phyloP scores from a whole-genome alignment of 2,797 vertebrate species.

The Peromyscus aztecus region DNA sequence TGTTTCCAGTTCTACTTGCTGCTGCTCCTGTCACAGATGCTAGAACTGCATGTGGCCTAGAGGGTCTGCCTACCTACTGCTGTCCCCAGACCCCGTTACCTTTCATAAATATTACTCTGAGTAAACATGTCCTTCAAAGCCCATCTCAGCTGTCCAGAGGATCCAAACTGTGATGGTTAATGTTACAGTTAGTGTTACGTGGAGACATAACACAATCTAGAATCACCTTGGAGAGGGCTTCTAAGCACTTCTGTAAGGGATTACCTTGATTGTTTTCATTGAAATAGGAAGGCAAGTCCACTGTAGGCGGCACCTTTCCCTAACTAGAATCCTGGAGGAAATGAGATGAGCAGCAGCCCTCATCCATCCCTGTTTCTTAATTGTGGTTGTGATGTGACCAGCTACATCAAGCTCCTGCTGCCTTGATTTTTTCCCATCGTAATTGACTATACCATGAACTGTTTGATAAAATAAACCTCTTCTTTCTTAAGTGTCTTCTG shows the following conservation, averaged over 20 bases:
- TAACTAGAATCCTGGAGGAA: background rate
- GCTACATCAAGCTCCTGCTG: background rate
- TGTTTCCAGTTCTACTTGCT: background rate
- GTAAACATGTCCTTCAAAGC: constrained; percentile 20
- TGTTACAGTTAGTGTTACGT: background rate
- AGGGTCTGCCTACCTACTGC: background rate
- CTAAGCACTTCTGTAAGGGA: background rate
- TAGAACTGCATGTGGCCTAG: background rate
- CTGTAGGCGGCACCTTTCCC: background rate
- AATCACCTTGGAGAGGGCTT: background rate
- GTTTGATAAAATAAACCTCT: background rate
- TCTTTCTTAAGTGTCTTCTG: background rate
- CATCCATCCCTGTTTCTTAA: background rate
- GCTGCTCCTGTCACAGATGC: background rate
- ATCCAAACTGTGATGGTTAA: background rate
- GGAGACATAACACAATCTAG: background rate
- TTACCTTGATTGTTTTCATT: background rate
- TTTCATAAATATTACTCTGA: background rate
- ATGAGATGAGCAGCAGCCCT: background rate
- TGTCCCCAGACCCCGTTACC: background rate
- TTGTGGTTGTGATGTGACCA: background rate
- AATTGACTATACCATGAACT: background rate
- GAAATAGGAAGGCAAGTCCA: background rate
- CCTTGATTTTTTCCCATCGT: background rate
- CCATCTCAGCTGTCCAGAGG: constrained; percentile 12